Percentiles rank a stretch among this genome's conserved stretches.
phyloP scores from a whole-genome alignment of 2,888 invertebrate genomes.

The Parascotia fuliginaria region DNA sequence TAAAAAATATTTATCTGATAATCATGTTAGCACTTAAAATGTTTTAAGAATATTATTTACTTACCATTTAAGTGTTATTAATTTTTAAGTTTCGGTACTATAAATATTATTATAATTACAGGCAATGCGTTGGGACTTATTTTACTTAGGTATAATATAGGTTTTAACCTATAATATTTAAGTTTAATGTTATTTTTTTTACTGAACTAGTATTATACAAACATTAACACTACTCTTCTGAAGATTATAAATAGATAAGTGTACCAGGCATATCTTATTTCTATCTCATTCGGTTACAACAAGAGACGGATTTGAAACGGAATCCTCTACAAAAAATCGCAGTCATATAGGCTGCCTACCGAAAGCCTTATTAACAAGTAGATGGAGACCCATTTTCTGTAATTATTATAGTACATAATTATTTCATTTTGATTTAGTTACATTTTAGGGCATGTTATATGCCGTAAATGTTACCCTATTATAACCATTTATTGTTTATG shows the following conservation, averaged over 20 bases:
- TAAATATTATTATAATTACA: background rate
- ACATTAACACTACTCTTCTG: too few species aligned
- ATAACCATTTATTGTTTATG: background rate
- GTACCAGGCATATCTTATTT: too few species aligned
- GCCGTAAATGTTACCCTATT: background rate
- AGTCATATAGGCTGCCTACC: too few species aligned
- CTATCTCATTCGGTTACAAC: too few species aligned
- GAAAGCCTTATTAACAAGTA: too few species aligned
- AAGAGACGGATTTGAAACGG: too few species aligned
- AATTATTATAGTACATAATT: background rate
- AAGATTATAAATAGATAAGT: too few species aligned
- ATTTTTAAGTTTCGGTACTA: background rate
- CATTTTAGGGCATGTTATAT: background rate
- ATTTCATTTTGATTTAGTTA: background rate
- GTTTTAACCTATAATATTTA: too few species aligned
- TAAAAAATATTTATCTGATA: background rate
- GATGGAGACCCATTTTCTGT: background rate
- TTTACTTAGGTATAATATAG: too few species aligned
- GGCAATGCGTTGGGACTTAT: background rate
- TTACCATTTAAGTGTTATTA: background rate
- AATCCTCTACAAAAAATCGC: too few species aligned
- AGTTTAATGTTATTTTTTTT: too few species aligned
- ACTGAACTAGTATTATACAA: too few species aligned
- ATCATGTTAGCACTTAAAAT: background rate
- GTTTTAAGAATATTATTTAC: background rate